phyloP scores from a whole-genome alignment of 2,888 invertebrate genomes.

The Herminia tarsipennalis region DNA sequence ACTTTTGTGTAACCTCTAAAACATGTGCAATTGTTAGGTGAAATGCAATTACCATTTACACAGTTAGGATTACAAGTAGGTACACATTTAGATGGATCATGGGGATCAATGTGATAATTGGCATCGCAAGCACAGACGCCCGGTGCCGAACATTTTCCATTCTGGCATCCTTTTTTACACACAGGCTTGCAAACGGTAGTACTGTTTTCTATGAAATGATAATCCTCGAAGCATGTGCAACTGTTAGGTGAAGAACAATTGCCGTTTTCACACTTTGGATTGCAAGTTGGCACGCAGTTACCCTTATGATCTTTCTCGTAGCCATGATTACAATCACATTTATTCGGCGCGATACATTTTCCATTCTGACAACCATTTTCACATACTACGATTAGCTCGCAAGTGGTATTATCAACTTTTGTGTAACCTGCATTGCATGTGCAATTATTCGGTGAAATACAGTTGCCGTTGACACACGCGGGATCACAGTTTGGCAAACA shows the following conservation, averaged over 20 bases:
- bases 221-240: neutral
- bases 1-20: too few relatives aligned
- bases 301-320: neutral
- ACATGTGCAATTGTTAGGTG: too few relatives aligned
- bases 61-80: conserved; percentile 9
- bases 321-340: neutral
- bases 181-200: conserved; percentile 10
- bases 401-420: too few relatives aligned
- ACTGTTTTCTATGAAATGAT: neutral
- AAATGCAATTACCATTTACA: conserved; percentile 1
- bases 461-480: neutral
- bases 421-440: too few relatives aligned
- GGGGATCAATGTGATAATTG: conserved; percentile 52
- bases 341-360: conserved; percentile 4
- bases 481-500: neutral
- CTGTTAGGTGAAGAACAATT: neutral
- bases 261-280: neutral
- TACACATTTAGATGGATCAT: conserved; percentile 5
- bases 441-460: neutral
- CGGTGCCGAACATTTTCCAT: conserved; percentile 59
- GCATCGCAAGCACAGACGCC: conserved; percentile 65
- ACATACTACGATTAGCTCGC: too few relatives aligned
- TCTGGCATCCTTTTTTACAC: conserved; percentile 12
- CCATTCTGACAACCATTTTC: conserved; percentile 12
- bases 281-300: conserved; percentile 5